These are phyloP conservation scores for Choristoneura rosaceana DNA, from an alignment of 2,888 invertebrate genomes.

Conservation along the genomic window DNA sequence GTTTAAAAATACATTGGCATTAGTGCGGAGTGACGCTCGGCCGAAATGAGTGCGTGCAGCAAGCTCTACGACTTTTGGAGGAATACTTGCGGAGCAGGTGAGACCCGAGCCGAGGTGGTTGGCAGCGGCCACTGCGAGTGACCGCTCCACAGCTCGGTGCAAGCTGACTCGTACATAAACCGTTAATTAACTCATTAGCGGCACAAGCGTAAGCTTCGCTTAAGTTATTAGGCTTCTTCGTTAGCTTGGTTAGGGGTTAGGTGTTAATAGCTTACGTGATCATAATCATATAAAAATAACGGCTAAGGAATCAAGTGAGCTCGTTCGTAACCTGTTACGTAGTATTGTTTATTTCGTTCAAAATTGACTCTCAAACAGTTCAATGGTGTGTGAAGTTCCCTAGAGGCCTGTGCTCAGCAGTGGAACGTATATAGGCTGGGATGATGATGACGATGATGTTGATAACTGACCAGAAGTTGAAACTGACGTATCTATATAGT, in stretches of 20 bases:
- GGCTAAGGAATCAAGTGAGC: neutral
- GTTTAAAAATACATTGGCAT: constrained; percentile 84
- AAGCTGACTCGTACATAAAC: neutral
- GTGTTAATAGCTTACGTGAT: constrained; percentile 12
- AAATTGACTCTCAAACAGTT: neutral
- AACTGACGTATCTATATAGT: too few relatives aligned
- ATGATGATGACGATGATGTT: too few relatives aligned
- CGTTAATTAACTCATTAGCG: neutral
- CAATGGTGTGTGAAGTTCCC: too few relatives aligned
- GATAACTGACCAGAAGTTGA: too few relatives aligned
- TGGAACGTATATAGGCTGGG: too few relatives aligned
- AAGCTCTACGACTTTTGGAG: constrained; percentile 83
- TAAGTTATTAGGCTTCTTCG: constrained; percentile 31
- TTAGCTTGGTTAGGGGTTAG: neutral
- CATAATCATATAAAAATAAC: neutral
- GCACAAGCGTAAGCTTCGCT: constrained; percentile 14
- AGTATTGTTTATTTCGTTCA: neutral
- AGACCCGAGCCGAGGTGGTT: constrained; percentile 56
- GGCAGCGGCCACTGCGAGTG: neutral
- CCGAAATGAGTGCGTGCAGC: constrained; percentile 81
- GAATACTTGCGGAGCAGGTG: constrained; percentile 82
- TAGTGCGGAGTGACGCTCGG: constrained; percentile 74
- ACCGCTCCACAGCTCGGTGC: neutral
- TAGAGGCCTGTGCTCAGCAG: too few relatives aligned
- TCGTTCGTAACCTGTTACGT: neutral